phyloP scores from a whole-genome alignment of 2,888 invertebrate genomes.

The Pristionchus arcanus region DNA sequence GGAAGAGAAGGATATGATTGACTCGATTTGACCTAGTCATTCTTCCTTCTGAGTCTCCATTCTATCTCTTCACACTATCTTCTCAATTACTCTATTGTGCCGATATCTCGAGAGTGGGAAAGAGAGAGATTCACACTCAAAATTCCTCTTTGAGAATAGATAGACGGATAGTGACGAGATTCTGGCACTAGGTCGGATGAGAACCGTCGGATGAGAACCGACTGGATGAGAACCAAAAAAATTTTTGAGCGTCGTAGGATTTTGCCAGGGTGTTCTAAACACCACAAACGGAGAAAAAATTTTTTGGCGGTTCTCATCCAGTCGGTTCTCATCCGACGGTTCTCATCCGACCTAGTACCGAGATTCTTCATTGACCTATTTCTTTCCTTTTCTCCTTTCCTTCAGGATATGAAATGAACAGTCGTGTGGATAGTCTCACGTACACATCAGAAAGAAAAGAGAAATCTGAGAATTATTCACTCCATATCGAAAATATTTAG shows the following conservation, averaged over 20 bases:
- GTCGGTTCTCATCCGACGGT: no score
- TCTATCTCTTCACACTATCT: conserved; percentile 42
- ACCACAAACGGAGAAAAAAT: no score
- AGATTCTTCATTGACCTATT: not conserved
- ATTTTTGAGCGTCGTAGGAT: no score
- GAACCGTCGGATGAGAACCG: no score
- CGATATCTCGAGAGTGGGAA: conserved; percentile 35
- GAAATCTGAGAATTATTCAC: not conserved
- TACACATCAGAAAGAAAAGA: not conserved
- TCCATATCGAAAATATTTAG: not conserved
- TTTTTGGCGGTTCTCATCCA: no score
- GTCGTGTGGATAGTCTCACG: not conserved
- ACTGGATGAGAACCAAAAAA: no score
- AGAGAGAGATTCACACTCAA: conserved; percentile 8
- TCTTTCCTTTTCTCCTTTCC: not conserved
- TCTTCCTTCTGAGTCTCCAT: not conserved
- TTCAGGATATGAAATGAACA: not conserved
- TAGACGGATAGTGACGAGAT: not conserved
- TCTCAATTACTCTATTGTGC: conserved; percentile 43
- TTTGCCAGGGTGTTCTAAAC: no score
- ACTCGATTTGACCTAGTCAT: conserved; percentile 16
- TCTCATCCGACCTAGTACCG: no score
- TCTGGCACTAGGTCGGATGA: no score
- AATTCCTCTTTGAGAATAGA: not conserved
- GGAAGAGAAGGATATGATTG: not conserved